Base-by-base conservation (phyloP, 2,888 invertebrate species). In the Drosophila quinaria region DNA sequence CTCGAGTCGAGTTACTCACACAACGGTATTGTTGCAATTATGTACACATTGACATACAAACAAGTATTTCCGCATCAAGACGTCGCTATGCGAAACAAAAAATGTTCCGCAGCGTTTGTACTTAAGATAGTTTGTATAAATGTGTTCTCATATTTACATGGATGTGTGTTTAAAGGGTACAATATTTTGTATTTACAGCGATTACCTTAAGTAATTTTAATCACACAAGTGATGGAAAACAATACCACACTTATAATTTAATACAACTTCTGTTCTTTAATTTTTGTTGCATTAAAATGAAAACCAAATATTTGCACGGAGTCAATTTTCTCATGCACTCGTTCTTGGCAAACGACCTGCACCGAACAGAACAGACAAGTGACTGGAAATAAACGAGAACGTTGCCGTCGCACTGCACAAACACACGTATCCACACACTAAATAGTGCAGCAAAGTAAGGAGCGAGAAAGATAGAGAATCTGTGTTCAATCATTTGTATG, bases 341-440 rank as follows among this genome's bases (percentile, higher is more conserved):
- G 29, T 65, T 66, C 47, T 74, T 44, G 13, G 15, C 61, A 54
- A 52, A 42, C 76, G 22, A 76, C 76, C 76, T 54, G 49, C 73
- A 56, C 65, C 49, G 55, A 75, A 49, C 72, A 69, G 61, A 72
- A 66, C 72, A 63, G 75, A 78, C 78, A 75, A 78, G 68, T 78
- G 78, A 78, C 78, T 78, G 77, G 58, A 64, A 64, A n/a, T 25
- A 52, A 41, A 42, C 25, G 70, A 77, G 74, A 74, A 67, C 74
- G 63, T 49, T 65, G 62, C 77, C 50, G 65, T 58, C 42, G 75
- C 50, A 54, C 68, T 72, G 75, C 75, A 49, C 41, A 47, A 37
- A 56, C 31, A 29, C 11, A 15, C 39, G 55, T 33, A 55, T 13
- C 39, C 37, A 44, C n/a, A 10, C 1, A 19, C 19, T 19, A 19